Conservation (phyloP, 23 tunicate genomes). For the Phallusia fumigata region DNA sequence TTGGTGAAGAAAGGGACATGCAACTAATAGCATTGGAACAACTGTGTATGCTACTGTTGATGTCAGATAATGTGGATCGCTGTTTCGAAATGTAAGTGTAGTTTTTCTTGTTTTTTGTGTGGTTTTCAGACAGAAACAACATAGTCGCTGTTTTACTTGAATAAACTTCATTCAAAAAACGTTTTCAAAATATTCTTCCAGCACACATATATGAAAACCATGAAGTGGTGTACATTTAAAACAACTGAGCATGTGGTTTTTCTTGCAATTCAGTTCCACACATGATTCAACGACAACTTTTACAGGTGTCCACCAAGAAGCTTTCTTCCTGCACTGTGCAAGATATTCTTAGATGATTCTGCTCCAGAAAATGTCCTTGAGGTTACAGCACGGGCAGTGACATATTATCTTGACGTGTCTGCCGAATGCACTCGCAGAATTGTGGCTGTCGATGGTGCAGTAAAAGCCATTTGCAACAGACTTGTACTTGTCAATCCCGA, state of each 20-base stretch:
- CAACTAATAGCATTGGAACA: conserved; percentile 93
- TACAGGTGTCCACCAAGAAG: conserved; percentile 92
- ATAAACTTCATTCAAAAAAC: no score
- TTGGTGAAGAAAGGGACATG: conserved; percentile 94
- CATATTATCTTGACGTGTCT: conserved; percentile 92
- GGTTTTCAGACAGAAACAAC: no score
- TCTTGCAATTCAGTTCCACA: no score
- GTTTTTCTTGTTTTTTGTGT: no score
- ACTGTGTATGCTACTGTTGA: conserved; percentile 89
- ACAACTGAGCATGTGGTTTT: no score
- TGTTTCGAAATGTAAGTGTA: conserved; percentile 90
- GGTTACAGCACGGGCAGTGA: conserved; percentile 94
- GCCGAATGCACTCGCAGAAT: conserved; percentile 95
- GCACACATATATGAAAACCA: no score
- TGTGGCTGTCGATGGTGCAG: conserved; percentile 94
- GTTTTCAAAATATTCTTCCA: no score
- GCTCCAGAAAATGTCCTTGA: conserved; percentile 95
- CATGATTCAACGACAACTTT: no score
- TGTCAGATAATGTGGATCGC: conserved; percentile 98
- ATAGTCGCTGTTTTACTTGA: no score
- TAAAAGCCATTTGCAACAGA: conserved; percentile 91
- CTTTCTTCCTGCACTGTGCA: conserved; percentile 95
- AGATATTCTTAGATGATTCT: conserved; percentile 87
- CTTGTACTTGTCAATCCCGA: conserved; percentile 60
- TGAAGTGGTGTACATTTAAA: no score